phyloP scores from a whole-genome alignment of 2,797 vertebrate genomes.

The Orestias chungarensis region DNA sequence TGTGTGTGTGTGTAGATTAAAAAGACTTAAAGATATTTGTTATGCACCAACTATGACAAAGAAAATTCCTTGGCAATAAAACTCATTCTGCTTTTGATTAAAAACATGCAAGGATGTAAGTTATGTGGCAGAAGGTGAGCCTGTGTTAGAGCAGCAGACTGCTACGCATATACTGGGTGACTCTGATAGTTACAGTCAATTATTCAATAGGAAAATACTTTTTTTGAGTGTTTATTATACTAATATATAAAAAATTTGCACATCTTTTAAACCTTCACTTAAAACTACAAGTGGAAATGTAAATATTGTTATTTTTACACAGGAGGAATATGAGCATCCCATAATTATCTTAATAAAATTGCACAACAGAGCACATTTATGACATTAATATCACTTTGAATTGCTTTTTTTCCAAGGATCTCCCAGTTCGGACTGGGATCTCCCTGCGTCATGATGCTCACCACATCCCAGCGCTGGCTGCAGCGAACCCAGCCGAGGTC shows the following conservation, averaged over 20 bases:
- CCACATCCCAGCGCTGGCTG: constrained; percentile 87
- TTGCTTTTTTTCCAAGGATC: not conserved
- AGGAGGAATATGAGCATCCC: not conserved
- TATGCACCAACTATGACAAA: too few species aligned
- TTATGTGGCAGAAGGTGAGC: too few species aligned
- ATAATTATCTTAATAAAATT: not conserved
- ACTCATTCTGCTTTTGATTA: too few species aligned
- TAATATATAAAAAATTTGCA: not conserved
- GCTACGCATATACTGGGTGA: too few species aligned
- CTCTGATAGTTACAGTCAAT: not conserved
- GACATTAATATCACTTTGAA: not conserved
- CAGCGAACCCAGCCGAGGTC: constrained; percentile 82
- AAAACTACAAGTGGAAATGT: not conserved
- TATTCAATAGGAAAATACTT: not conserved
- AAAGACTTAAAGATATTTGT: too few species aligned
- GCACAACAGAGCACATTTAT: not conserved
- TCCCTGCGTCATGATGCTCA: constrained; percentile 82
- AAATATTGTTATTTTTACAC: not conserved
- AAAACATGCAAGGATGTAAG: too few species aligned
- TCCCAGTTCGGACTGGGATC: constrained; percentile 6
- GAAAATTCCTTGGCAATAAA: too few species aligned
- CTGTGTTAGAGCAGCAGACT: too few species aligned
- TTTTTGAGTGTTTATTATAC: not conserved
- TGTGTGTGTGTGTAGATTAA: too few species aligned
- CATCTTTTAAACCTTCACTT: not conserved